Base-by-base conservation (phyloP, 2,888 invertebrate species). In the Heliconius hortense region DNA sequence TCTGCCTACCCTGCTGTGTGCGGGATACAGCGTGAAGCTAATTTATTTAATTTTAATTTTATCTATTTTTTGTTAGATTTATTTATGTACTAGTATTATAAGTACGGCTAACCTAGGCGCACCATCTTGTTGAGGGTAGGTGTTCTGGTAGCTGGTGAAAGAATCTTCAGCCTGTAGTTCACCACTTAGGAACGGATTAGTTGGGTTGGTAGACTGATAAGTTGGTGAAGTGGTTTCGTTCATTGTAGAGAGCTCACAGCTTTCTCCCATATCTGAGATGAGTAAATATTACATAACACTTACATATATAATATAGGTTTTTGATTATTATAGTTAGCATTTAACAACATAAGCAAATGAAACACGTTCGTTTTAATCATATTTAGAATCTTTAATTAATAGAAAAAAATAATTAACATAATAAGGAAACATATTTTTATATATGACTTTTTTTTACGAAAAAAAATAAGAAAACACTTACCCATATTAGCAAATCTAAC, bases 241-340 rank as follows among this genome's bases (percentile, higher is more conserved):
- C 94, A 95, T 95, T 28, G 95, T 95, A 8, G 94, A 93, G 81
- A 95, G 90, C 82, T 95, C 95, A 81, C 95, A 95, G 82, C 95
- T 95, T 81, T 95, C 95, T 4, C 94, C 92, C 88, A 90, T 90
- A 68, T 86, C 86, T 85, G 79, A 31, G 8, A 24, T 56, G 31
- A 31, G 15, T 31, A 68, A 68, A 68, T 53, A 68, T 68, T 68
- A 71, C 60, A 71, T 60, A 71, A 60, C 39, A 15, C 13, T 39
- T 11, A 18, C 1, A 48, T 7, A 63, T 10, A 35, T n/a, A 11
- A 63, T 31, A 66, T 35, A 5, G 11, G 7, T 31, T 31, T 66
- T 39, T 24, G 4, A 21, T 64, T n/a, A 31, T n/a, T 39, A 13
- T 39, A 53, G 10, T 21, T 28, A 28, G 8, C 8, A 28, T 28